phyloP scores from a whole-genome alignment of 2,888 invertebrate species.

The Phortica magna region DNA sequence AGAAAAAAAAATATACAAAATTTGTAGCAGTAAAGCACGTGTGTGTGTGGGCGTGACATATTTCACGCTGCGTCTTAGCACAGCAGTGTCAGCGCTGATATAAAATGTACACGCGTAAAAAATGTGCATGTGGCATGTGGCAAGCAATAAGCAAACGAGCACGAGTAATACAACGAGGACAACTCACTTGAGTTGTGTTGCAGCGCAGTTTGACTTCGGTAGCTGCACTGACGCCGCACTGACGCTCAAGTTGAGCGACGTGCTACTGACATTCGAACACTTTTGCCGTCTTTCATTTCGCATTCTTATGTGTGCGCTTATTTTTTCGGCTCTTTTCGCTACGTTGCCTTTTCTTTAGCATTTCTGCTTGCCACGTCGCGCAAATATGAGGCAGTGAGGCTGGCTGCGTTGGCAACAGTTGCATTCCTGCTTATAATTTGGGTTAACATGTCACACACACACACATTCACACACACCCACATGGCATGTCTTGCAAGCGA shows the following conservation, averaged over 20 bases:
- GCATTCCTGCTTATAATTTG: constrained; percentile 59
- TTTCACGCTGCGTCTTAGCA: constrained; percentile 58
- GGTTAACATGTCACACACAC: constrained; percentile 69
- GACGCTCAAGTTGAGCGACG: constrained; percentile 42
- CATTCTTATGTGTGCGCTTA: neutral
- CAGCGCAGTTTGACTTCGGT: neutral
- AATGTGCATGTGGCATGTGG: constrained; percentile 16
- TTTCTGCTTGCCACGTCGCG: constrained; percentile 16
- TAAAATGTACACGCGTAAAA: constrained; percentile 19
- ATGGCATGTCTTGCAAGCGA: neutral
- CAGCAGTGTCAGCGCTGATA: constrained; percentile 43
- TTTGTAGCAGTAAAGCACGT: constrained; percentile 31
- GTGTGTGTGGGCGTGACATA: constrained; percentile 45
- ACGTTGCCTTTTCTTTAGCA: neutral
- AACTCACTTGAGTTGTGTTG: neutral
- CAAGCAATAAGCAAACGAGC: constrained; percentile 1
- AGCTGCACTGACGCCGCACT: neutral
- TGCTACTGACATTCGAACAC: constrained; percentile 64
- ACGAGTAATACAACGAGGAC: neutral
- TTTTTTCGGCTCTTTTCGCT: constrained; percentile 5
- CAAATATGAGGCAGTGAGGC: constrained; percentile 23
- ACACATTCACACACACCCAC: neutral
- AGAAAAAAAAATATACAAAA: constrained; percentile 7
- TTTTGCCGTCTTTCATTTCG: neutral
- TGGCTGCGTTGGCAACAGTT: constrained; percentile 15